Conservation (phyloP, 2,797 vertebrate species). For the Bucorvus abyssinicus region DNA sequence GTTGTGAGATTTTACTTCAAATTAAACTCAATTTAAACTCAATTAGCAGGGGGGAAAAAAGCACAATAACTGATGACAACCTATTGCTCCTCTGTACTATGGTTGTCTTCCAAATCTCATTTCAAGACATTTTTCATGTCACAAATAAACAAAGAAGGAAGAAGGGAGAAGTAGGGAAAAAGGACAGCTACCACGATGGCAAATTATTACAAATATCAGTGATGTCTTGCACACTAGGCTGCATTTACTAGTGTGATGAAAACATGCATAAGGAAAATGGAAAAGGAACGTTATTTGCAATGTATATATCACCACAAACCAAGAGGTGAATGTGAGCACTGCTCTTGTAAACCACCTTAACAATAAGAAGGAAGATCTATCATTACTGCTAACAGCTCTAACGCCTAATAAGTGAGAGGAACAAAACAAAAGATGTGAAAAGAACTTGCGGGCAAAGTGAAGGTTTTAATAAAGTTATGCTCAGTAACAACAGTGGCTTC, state of each 20-base stretch:
- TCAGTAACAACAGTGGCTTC: background rate
- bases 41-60: rapidly evolving
- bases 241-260: background rate
- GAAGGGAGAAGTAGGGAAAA: background rate
- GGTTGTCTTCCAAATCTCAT: background rate
- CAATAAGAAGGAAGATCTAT: background rate
- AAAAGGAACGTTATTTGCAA: background rate
- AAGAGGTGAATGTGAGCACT: background rate
- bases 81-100: background rate
- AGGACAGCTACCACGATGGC: background rate
- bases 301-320: background rate
- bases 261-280: background rate
- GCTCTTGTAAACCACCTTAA: background rate
- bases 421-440: background rate
- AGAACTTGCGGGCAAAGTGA: background rate
- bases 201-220: background rate
- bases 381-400: background rate
- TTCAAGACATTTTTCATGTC: background rate
- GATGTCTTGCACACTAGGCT: background rate
- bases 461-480: background rate
- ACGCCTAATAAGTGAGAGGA: background rate
- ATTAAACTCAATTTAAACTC: background rate
- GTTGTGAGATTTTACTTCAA: background rate
- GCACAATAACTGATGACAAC: background rate
- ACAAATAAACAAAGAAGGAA: background rate